phyloP scores from a whole-genome alignment of 1,140 invertebrate species.

The Lepeophtheirus salmonis region DNA sequence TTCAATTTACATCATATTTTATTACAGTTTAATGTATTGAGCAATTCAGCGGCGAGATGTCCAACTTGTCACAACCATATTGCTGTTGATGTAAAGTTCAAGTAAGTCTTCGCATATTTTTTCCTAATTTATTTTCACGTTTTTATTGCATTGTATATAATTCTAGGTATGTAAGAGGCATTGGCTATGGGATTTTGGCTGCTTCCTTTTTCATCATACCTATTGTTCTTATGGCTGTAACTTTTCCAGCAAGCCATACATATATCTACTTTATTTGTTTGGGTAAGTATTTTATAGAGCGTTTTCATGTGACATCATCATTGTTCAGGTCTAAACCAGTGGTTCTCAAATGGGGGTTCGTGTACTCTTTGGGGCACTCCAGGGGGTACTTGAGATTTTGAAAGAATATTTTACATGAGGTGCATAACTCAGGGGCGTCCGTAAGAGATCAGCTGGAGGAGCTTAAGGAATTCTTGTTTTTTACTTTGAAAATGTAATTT shows the following conservation, averaged over 20 bases:
- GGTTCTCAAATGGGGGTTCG: too few species aligned
- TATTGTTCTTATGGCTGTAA: background rate
- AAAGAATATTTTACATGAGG: too few species aligned
- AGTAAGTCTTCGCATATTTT: conserved; percentile 4
- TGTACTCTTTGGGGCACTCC: too few species aligned
- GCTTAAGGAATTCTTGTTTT: too few species aligned
- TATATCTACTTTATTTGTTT: background rate
- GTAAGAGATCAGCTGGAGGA: too few species aligned
- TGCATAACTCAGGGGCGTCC: too few species aligned
- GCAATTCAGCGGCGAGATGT: conserved; percentile 82
- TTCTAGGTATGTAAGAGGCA: background rate
- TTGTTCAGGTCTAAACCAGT: too few species aligned
- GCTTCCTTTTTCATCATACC: background rate
- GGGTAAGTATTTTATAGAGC: background rate
- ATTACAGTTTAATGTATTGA: conserved; percentile 73
- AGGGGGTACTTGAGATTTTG: too few species aligned
- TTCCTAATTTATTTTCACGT: background rate
- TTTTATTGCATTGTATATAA: background rate
- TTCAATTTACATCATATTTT: conserved; percentile 21
- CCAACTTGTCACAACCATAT: conserved; percentile 77
- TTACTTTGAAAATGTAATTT: too few species aligned
- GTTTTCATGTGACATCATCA: too few species aligned
- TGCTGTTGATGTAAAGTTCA: background rate
- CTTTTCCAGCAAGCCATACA: background rate
- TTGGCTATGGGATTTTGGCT: background rate